phyloP scores from a whole-genome alignment of 2,113 vertebrate genomes.

The Scophthalmus maximus region DNA sequence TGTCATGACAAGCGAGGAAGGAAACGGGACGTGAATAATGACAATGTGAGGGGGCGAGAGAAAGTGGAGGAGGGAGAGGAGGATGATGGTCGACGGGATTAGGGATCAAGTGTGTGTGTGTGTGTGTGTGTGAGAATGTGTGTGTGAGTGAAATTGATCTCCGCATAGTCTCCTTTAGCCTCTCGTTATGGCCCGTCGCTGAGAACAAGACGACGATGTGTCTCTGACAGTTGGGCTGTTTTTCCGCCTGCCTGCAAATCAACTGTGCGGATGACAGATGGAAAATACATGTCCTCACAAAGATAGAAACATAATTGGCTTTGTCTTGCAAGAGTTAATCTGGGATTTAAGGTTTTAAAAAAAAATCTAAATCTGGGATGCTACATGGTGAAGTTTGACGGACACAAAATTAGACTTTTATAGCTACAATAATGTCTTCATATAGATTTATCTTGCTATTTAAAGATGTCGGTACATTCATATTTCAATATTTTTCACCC shows the following conservation, averaged over 20 bases:
- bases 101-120: constrained; percentile 4
- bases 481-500: too few relatives aligned
- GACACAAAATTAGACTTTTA: too few relatives aligned
- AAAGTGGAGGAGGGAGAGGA: constrained; percentile 20
- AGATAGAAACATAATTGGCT: background rate
- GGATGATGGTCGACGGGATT: constrained; percentile 30
- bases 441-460: too few relatives aligned
- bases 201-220: constrained; percentile 46
- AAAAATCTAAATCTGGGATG: too few relatives aligned
- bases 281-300: constrained; percentile 8
- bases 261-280: constrained; percentile 1
- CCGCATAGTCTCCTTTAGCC: constrained; percentile 30
- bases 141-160: constrained; percentile 43
- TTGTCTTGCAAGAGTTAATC: too few relatives aligned
- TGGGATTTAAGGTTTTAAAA: too few relatives aligned
- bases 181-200: constrained; percentile 42
- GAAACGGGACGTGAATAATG: constrained; percentile 55
- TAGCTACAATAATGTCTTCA: too few relatives aligned
- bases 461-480: too few relatives aligned
- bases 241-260: constrained; percentile 36
- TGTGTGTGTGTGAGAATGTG: constrained; percentile 8
- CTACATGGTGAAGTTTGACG: too few relatives aligned
- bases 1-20: constrained; percentile 25
- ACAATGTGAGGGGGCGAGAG: constrained; percentile 17
- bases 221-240: constrained; percentile 52